Base-by-base conservation (phyloP, 2,888 invertebrate genomes). In the Entomobrya multifasciata region DNA sequence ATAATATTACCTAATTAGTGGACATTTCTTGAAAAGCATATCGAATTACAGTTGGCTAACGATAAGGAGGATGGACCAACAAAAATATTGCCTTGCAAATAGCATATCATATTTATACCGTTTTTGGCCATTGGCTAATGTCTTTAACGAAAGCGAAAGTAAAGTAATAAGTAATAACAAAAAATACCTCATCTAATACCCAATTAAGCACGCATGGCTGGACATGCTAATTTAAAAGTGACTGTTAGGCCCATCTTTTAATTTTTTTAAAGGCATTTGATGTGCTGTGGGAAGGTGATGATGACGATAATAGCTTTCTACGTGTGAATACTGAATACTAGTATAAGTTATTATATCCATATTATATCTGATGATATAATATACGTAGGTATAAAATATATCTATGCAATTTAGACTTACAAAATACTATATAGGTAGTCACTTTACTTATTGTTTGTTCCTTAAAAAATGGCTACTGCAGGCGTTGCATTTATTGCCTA, bases 121-220 rank as follows among this genome's bases (percentile, higher is more conserved):
- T n/a, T 65, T 20, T 36, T 41, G 11, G 70, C 44, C 15, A 47
- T 44, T 1, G 11, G 70, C 41, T 44, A 70, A 65, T 41, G 41
- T 20, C 65, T 44, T 36, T 41, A 44, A 47, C 44, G 44, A 70
- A 70, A 70, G 47, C 44, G 70, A 70, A 62, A 41, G 70, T n/a
- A n/a, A n/a, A n/a, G n/a, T n/a, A n/a, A n/a, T n/a, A n/a, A n/a
- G n/a, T 70, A 70, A 70, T 47, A 70, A 22, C 13, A n/a, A 36
- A 36, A 36, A 8, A 8, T 36, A 6, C 36, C 36, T 22, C 1
- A 22, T n/a, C 44, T 70, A 70, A 67, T 67, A 80, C 22, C 67
- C 62, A 27, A 80, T 80, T 80, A 80, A 49, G 41, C 36, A 52
- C 27, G 80, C 52, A 52, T 80, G 52, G 80, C 80, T 80, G 80